Conservation (phyloP, 2,113 vertebrate genomes). For the Corythoichthys haematopterus region DNA sequence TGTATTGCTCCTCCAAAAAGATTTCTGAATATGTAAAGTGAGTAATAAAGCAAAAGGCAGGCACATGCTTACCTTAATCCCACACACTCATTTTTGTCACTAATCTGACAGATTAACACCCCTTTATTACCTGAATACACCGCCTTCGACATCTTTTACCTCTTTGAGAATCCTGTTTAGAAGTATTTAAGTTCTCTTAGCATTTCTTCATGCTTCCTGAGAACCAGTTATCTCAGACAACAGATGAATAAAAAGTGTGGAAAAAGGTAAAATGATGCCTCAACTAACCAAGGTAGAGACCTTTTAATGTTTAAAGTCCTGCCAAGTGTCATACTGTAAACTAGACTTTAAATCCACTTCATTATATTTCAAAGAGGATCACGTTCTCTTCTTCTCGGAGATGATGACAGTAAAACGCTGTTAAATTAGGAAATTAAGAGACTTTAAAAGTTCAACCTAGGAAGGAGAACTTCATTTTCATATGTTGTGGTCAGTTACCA, state of each 20-base stretch:
- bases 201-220: constrained; percentile 33
- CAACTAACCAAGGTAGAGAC: constrained; percentile 9
- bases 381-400: constrained; percentile 16
- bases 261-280: constrained; percentile 8
- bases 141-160: constrained; percentile 53
- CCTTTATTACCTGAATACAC: constrained; percentile 62
- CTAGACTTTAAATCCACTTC: constrained; percentile 13
- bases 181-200: constrained; percentile 37
- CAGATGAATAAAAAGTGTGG: constrained; percentile 40
- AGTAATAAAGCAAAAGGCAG: constrained; percentile 60
- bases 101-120: constrained; percentile 67
- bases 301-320: constrained; percentile 28
- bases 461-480: constrained; percentile 13
- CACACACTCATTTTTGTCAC: constrained; percentile 56
- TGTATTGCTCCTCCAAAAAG: constrained; percentile 45
- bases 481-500: constrained; percentile 23
- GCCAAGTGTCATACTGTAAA: constrained; percentile 11
- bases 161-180: constrained; percentile 39
- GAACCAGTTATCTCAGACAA: constrained; percentile 43
- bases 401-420: constrained; percentile 43
- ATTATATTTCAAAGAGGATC: constrained; percentile 33
- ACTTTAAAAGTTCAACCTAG: constrained; percentile 9
- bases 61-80: constrained; percentile 62
- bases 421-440: constrained; percentile 12
- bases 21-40: constrained; percentile 51